Conservation (phyloP, 2,888 invertebrate species). For the Calameuta pallipes region DNA sequence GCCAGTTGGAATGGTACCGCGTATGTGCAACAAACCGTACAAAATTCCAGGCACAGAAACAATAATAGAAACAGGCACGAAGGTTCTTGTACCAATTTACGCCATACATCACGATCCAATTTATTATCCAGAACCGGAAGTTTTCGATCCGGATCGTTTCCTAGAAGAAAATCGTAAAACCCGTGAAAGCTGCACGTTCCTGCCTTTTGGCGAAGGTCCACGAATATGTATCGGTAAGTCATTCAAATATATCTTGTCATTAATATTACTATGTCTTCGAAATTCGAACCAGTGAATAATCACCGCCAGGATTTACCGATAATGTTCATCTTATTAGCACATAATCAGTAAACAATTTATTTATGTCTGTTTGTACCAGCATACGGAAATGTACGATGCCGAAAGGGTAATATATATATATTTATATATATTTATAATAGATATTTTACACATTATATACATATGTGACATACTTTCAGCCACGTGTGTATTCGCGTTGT, state of each 20-base stretch:
- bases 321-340: no score
- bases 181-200: conserved; percentile 57
- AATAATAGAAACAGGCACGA: conserved; percentile 56
- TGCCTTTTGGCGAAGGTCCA: conserved; percentile 68
- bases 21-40: conserved; percentile 59
- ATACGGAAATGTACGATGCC: no score
- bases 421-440: no score
- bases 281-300: neutral
- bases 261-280: neutral
- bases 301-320: neutral
- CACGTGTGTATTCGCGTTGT: no score
- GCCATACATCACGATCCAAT: conserved; percentile 65
- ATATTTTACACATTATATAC: no score
- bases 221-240: conserved; percentile 65
- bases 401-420: no score
- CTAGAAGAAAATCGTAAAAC: conserved; percentile 50
- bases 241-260: neutral
- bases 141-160: conserved; percentile 69
- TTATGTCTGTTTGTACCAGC: no score
- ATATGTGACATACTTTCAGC: no score
- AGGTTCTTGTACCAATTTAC: conserved; percentile 56
- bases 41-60: conserved; percentile 60
- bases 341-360: no score
- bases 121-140: conserved; percentile 65
- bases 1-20: conserved; percentile 61